Conservation (phyloP, 2,888 invertebrate genomes). For the Teleogryllus oceanicus region DNA sequence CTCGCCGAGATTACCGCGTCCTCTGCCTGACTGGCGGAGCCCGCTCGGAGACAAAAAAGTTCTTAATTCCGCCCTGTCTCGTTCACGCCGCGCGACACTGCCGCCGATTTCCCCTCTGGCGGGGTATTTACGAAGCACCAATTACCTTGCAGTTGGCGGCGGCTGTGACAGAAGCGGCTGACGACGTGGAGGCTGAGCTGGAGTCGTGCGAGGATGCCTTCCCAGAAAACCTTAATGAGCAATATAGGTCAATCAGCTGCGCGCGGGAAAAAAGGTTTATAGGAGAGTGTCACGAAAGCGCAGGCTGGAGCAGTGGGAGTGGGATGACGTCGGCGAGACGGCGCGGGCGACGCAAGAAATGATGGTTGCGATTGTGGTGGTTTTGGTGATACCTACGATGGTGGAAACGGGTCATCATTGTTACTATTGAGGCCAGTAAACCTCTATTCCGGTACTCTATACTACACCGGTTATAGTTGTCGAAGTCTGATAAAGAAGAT, state of each 20-base stretch:
- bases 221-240: conserved; percentile 9
- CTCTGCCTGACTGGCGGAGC: not conserved
- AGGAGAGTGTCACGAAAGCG: not conserved
- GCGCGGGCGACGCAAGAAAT: not conserved
- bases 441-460: no score
- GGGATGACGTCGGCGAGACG: not conserved
- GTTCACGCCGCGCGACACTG: not conserved
- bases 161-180: not conserved
- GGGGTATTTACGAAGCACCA: not conserved
- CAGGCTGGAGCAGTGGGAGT: not conserved
- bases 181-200: not conserved
- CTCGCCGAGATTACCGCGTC: not conserved
- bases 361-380: not conserved
- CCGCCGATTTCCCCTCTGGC: not conserved
- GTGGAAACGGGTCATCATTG: no score
- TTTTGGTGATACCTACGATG: no score
- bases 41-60: no score
- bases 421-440: no score
- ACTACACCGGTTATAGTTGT: no score
- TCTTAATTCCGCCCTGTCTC: not conserved
- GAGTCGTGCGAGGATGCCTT: not conserved
- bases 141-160: not conserved
- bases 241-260: not conserved
- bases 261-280: not conserved
- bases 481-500: no score